These are phyloP conservation scores for Orius insidiosus DNA, from an alignment of 1,140 invertebrate species.

Conservation along the genomic window DNA sequence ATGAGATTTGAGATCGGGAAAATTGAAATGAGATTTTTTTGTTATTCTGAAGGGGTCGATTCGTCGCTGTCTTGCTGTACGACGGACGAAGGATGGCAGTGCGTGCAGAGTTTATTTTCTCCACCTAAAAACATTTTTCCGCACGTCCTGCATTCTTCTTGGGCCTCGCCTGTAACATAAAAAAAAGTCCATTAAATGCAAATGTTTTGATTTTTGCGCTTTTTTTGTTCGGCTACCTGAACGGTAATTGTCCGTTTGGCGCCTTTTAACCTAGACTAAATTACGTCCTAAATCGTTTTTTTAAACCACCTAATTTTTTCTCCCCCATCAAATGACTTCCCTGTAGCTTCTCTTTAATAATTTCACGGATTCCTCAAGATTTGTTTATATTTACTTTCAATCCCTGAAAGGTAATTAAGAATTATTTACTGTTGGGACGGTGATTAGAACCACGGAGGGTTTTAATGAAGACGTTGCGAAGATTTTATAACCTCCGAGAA, in stretches of 20 bases:
- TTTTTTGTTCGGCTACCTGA: background rate
- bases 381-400: too few species aligned
- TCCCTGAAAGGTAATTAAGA: too few species aligned
- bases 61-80: constrained; percentile 4
- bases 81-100: constrained; percentile 2
- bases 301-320: too few species aligned
- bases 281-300: background rate
- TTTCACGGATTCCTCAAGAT: too few species aligned
- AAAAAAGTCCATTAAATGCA: background rate
- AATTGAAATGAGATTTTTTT: background rate
- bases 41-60: constrained; percentile 4
- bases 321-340: too few species aligned
- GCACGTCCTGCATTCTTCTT: constrained; percentile 27
- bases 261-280: too few species aligned
- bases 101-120: constrained; percentile 1
- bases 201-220: background rate
- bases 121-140: constrained; percentile 21
- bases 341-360: too few species aligned
- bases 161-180: constrained; percentile 22
- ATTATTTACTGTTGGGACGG: too few species aligned
- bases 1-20: too few species aligned
- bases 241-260: background rate
- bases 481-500: too few species aligned
- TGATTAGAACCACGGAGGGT: too few species aligned
- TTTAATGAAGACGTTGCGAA: too few species aligned